Conservation (phyloP, 92 coral and sea anemone species). For the Porites evermanni region DNA sequence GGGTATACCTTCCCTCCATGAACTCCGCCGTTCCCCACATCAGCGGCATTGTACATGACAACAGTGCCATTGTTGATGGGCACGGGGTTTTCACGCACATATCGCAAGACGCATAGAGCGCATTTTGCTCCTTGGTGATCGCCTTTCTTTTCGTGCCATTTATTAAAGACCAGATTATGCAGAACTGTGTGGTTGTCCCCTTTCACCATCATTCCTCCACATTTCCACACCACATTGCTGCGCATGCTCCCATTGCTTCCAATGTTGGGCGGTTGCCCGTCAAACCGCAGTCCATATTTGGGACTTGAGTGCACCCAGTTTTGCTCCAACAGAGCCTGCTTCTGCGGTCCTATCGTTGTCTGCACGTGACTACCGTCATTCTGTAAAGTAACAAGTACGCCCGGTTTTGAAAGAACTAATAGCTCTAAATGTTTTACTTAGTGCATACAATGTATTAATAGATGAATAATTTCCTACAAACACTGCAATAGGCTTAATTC, state of each 20-base stretch:
- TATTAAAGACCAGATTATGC: conserved; percentile 77
- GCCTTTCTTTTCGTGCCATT: conserved; percentile 52
- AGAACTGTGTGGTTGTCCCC: conserved; percentile 77
- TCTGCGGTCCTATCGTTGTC: conserved; percentile 56
- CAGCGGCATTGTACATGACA: conserved; percentile 73
- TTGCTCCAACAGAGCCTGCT: conserved; percentile 59
- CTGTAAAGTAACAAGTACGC: neutral
- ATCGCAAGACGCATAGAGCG: conserved; percentile 71
- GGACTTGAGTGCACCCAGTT: conserved; percentile 86
- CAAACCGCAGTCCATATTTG: conserved; percentile 75
- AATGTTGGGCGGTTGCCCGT: conserved; percentile 77
- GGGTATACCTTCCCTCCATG: conserved; percentile 61
- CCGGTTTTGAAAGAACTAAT: too few relatives aligned
- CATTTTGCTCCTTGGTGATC: conserved; percentile 64
- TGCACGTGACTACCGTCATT: conserved; percentile 67
- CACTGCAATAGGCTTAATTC: too few relatives aligned
- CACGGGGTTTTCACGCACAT: conserved; percentile 71
- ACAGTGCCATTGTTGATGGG: conserved; percentile 70
- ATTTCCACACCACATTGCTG: conserved; percentile 76
- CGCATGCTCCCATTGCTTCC: conserved; percentile 71
- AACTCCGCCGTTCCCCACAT: conserved; percentile 72
- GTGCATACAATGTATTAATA: too few relatives aligned
- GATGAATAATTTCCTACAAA: too few relatives aligned
- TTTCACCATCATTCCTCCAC: conserved; percentile 73
- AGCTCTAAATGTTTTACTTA: too few relatives aligned